Evolutionary conservation across 1,140 invertebrate species (phyloP).

Genomic region (Achroia grisella): DNA sequence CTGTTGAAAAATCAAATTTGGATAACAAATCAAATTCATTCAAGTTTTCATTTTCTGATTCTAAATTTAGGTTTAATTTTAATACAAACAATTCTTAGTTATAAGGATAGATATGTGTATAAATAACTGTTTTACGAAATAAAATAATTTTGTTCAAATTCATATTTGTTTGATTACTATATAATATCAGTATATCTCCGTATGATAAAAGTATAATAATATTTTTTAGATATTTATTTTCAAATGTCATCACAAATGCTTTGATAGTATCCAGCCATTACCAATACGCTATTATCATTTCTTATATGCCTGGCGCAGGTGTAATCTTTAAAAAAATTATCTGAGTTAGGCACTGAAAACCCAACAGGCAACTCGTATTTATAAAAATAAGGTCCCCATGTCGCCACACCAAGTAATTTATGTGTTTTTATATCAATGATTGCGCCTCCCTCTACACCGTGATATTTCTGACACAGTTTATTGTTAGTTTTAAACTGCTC

Average conservation of each 20-base stretch:
- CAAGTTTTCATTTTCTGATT: constrained; percentile 41
- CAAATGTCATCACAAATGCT: constrained; percentile 20
- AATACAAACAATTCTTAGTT: constrained; percentile 35
- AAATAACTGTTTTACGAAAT: background rate
- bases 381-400: constrained; percentile 27
- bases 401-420: constrained; percentile 35
- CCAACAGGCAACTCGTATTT: constrained; percentile 39
- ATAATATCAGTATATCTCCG: too few species aligned
- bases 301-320: constrained; percentile 33
- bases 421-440: constrained; percentile 23
- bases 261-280: constrained; percentile 24
- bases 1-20: background rate
- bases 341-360: constrained; percentile 36
- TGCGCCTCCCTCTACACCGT: constrained; percentile 34
- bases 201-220: too few species aligned
- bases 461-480: constrained; percentile 20
- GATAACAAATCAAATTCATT: constrained; percentile 27
- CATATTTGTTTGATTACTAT: background rate
- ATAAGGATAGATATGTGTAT: background rate
- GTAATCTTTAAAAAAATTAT: constrained; percentile 29
- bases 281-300: constrained; percentile 8
- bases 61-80: constrained; percentile 65
- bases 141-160: background rate
- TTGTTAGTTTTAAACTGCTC: constrained; percentile 11
- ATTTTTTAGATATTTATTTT: constrained; percentile 7